phyloP scores from a whole-genome alignment of 2,113 vertebrate species.

The Casuarius casuarius region DNA sequence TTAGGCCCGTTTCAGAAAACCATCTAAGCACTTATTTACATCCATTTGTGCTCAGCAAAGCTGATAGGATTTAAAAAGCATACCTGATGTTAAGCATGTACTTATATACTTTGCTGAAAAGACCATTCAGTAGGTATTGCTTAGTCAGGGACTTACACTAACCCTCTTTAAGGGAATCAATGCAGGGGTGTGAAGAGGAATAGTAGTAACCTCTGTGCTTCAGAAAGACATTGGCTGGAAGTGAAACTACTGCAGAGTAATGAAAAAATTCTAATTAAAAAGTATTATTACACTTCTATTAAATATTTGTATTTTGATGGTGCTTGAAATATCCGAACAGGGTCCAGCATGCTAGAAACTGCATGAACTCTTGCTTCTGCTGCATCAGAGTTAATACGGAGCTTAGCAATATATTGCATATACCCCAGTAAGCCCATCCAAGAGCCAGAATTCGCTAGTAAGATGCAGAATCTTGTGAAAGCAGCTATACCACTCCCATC shows the following conservation, averaged over 20 bases:
- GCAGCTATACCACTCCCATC: not conserved
- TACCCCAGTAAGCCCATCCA: not conserved
- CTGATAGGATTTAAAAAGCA: not conserved
- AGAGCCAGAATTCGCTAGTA: not conserved
- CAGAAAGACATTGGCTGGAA: not conserved
- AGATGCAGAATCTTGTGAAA: not conserved
- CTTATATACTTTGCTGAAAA: not conserved
- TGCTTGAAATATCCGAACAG: not conserved
- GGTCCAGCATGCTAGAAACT: not conserved
- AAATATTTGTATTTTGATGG: not conserved
- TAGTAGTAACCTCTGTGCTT: not conserved
- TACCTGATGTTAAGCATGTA: not conserved
- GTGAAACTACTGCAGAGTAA: not conserved
- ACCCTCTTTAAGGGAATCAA: not conserved
- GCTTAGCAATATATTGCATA: not conserved
- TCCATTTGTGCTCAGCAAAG: constrained; percentile 6
- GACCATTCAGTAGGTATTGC: not conserved
- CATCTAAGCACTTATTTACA: not conserved
- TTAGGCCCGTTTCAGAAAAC: not conserved
- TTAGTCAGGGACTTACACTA: not conserved
- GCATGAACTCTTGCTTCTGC: not conserved
- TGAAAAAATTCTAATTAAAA: not conserved
- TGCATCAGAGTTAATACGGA: not conserved
- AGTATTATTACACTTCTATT: not conserved
- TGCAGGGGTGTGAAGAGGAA: not conserved